These are phyloP conservation scores for Osmoderma eremita DNA, from an alignment of 2,888 invertebrate genomes.

Conservation along the genomic window DNA sequence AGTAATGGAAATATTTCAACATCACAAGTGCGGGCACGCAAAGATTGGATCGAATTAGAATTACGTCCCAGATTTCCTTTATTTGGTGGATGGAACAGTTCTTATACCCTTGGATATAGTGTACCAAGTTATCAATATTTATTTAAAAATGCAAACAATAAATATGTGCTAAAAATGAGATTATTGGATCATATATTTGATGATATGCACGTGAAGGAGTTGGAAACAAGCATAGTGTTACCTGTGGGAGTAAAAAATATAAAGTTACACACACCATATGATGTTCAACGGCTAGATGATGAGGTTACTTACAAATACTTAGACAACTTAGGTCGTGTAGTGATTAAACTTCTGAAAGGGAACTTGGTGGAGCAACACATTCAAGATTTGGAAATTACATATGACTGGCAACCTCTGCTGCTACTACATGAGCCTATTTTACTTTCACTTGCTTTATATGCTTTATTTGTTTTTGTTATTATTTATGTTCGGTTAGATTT, in stretches of 20 bases:
- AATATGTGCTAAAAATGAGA: constrained; percentile 88
- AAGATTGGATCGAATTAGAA: constrained; percentile 94
- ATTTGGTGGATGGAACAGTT: constrained; percentile 99
- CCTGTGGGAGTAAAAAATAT: constrained; percentile 93
- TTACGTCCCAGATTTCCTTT: constrained; percentile 96
- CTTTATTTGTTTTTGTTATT: constrained; percentile 91
- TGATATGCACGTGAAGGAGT: constrained; percentile 94
- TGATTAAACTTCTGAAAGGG: constrained; percentile 80
- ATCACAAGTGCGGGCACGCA: constrained; percentile 86
- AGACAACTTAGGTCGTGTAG: constrained; percentile 93
- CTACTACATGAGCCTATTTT: constrained; percentile 95
- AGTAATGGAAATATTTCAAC: constrained; percentile 99
- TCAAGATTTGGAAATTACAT: constrained; percentile 90
- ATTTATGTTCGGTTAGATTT: constrained; percentile 96
- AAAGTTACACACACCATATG: constrained; percentile 83
- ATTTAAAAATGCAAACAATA: constrained; percentile 75
- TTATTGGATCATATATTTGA: constrained; percentile 97
- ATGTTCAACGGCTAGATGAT: constrained; percentile 78
- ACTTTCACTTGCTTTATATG: constrained; percentile 86
- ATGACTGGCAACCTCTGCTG: constrained; percentile 84
- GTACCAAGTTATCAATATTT: constrained; percentile 97
- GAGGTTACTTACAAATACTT: constrained; percentile 90
- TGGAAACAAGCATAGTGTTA: constrained; percentile 87
- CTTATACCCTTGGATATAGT: constrained; percentile 92
- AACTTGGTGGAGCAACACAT: constrained; percentile 97